These are phyloP conservation scores for Elgaria multicarinata DNA, from an alignment of 2,113 vertebrate species.

Conservation along the genomic window DNA sequence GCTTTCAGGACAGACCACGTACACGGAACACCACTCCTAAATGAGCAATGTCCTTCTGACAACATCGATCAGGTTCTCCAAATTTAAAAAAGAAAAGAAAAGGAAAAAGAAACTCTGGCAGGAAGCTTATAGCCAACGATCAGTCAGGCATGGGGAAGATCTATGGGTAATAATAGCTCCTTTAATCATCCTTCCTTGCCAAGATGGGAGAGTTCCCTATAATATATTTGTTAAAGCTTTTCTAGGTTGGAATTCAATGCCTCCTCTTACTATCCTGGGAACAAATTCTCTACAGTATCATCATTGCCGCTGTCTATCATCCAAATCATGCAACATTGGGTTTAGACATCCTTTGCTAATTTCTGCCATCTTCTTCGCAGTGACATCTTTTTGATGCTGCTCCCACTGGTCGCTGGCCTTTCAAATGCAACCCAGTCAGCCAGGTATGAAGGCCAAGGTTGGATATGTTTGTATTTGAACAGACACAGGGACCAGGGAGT, in stretches of 20 bases:
- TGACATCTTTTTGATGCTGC: background rate
- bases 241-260: constrained; percentile 46
- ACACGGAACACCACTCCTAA: constrained; percentile 46
- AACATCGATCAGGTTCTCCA: constrained; percentile 57
- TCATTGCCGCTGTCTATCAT: background rate
- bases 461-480: background rate
- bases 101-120: constrained; percentile 21
- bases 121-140: constrained; percentile 52
- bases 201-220: constrained; percentile 59
- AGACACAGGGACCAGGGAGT: background rate
- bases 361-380: background rate
- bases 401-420: background rate
- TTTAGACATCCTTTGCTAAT: background rate
- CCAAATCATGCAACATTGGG: too few species aligned
- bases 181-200: constrained; percentile 60
- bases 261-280: constrained; percentile 34
- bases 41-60: constrained; percentile 53
- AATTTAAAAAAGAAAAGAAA: constrained; percentile 20
- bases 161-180: constrained; percentile 68
- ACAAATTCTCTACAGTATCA: background rate
- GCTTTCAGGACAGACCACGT: constrained; percentile 55
- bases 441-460: too few species aligned
- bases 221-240: constrained; percentile 54
- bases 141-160: constrained; percentile 67
- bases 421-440: background rate